Evolutionary conservation across 2,797 vertebrate species (phyloP).

Genomic region (Saxicola maurus): DNA sequence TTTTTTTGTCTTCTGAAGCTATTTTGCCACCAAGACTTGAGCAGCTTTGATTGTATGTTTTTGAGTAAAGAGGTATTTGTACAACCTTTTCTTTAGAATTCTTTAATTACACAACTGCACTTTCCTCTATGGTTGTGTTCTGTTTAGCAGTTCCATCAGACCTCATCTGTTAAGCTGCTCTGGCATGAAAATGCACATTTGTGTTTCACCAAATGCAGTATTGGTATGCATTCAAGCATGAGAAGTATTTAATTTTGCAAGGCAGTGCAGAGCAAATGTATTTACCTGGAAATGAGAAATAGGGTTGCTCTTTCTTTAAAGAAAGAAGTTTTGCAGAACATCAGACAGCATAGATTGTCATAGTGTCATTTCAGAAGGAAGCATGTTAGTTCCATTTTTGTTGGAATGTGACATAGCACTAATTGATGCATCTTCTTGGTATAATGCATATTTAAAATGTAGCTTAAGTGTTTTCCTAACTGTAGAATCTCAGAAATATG

Average conservation of each 20-base stretch:
- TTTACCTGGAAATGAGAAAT: not conserved
- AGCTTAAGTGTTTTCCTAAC: not conserved
- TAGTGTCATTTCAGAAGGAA: not conserved
- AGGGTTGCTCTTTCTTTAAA: not conserved
- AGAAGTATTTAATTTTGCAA: not conserved
- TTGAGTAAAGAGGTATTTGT: not conserved
- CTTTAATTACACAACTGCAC: not conserved
- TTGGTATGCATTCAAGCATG: not conserved
- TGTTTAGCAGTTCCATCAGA: not conserved
- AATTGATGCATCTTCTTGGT: not conserved
- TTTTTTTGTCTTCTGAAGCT: not conserved
- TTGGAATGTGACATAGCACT: not conserved
- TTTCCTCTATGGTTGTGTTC: fast-evolving
- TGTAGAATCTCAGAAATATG: not conserved
- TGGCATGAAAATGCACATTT: not conserved
- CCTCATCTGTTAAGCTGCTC: not conserved
- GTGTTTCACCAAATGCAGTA: not conserved
- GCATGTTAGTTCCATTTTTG: not conserved
- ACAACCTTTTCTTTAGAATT: not conserved
- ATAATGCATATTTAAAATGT: not conserved
- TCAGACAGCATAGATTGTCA: not conserved
- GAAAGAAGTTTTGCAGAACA: not conserved
- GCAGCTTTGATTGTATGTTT: not conserved
- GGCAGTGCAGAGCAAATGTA: not conserved
- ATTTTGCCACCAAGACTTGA: not conserved